phyloP scores from a whole-genome alignment of 2,888 invertebrate species.

The Eupithecia centaureata region DNA sequence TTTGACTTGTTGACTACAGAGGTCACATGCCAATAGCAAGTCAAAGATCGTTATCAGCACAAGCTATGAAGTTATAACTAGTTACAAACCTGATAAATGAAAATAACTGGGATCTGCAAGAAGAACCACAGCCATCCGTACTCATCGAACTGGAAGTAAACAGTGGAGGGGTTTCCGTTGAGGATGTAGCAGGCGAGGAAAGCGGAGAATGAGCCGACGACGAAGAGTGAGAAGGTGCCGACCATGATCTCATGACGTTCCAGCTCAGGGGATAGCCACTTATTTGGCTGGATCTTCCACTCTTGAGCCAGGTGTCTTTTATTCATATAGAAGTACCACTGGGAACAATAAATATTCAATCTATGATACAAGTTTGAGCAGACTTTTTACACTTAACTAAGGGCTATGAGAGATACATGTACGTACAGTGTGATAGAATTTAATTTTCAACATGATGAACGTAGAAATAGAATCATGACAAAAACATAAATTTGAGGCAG shows the following conservation, averaged over 20 bases:
- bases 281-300: constrained; percentile 90
- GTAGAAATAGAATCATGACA: too few species aligned
- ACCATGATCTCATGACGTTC: constrained; percentile 88
- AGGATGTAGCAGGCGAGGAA: constrained; percentile 86
- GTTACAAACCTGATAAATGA: constrained; percentile 84
- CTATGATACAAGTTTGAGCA: not conserved
- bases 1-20: too few species aligned
- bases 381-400: not conserved
- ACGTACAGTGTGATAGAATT: not conserved
- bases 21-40: not conserved
- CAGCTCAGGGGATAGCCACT: constrained; percentile 86
- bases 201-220: constrained; percentile 83
- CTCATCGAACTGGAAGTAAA: constrained; percentile 86
- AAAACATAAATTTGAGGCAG: too few species aligned
- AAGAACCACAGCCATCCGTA: constrained; percentile 87
- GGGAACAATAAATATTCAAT: constrained; percentile 44
- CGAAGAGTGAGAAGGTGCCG: constrained; percentile 84
- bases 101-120: constrained; percentile 86
- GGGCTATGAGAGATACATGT: not conserved
- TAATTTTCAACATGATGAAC: too few species aligned
- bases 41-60: not conserved
- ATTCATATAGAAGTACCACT: constrained; percentile 89
- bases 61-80: not conserved
- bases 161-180: constrained; percentile 86
- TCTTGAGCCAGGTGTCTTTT: constrained; percentile 84